A percentile compares a stretch with the other conserved stretches of the same genome.
Evolutionary conservation across 2,888 invertebrate species (phyloP).

Genomic region (Lithodes maja): DNA sequence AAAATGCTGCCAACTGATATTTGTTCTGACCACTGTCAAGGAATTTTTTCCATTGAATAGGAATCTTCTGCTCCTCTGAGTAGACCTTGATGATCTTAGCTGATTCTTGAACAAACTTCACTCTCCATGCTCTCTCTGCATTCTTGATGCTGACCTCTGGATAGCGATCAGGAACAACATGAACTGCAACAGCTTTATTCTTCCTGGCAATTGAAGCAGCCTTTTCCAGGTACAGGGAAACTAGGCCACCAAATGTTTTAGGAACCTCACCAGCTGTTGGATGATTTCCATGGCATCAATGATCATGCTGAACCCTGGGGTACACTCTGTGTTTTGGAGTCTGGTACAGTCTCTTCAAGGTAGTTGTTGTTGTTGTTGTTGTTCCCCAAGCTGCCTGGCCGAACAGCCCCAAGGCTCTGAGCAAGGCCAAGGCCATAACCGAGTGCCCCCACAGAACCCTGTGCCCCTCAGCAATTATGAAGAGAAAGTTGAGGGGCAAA

Average conservation of each 20-base stretch:
- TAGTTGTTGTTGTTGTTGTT: neutral
- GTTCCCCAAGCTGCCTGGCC: too few species aligned
- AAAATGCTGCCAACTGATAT: constrained; percentile 2
- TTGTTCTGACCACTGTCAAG: constrained; percentile 17
- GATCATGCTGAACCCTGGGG: constrained; percentile 8
- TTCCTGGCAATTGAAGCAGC: neutral
- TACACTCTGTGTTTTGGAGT: neutral
- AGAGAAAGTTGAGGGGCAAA: too few species aligned
- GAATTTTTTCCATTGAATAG: neutral
- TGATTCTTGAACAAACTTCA: neutral
- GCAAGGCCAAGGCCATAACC: too few species aligned
- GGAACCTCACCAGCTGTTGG: constrained; percentile 10
- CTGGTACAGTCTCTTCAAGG: constrained; percentile 14
- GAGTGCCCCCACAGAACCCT: too few species aligned
- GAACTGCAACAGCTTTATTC: neutral
- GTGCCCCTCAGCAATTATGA: too few species aligned
- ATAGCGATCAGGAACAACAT: neutral
- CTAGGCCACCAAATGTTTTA: constrained; percentile 6
- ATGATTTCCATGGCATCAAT: constrained; percentile 1
- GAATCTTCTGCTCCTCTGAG: neutral
- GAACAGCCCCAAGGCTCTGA: too few species aligned
- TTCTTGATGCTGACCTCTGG: neutral
- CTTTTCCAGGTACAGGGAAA: constrained; percentile 9
- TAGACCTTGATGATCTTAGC: neutral
- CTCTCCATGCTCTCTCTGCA: neutral